Evolutionary conservation across 2,113 vertebrate species (phyloP).

Genomic region (Turnix velox): DNA sequence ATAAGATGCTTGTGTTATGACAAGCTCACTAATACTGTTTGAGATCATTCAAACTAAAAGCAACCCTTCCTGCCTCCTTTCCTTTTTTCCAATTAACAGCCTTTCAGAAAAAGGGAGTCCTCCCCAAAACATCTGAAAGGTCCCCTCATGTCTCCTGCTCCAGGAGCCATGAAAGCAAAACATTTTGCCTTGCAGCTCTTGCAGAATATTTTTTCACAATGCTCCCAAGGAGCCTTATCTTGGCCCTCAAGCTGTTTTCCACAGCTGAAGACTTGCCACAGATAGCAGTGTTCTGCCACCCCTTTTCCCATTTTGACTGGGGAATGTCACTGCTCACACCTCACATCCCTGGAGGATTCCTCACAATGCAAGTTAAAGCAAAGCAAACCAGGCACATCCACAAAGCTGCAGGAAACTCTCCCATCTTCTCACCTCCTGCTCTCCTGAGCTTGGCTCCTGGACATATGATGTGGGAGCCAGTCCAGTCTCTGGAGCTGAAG

Average conservation of each 20-base stretch:
- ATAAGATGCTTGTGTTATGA: rapidly evolving
- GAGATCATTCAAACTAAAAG: background rate
- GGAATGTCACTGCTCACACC: background rate
- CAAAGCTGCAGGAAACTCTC: background rate
- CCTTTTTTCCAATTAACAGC: background rate
- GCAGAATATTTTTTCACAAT: background rate
- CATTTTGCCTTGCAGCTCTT: background rate
- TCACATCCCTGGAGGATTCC: background rate
- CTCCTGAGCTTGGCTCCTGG: background rate
- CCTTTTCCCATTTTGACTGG: background rate
- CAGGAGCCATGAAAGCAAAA: background rate
- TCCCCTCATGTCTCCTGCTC: background rate
- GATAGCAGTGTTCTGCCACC: background rate
- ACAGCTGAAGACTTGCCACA: background rate
- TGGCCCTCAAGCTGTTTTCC: background rate
- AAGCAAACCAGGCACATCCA: background rate
- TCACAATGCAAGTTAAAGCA: background rate
- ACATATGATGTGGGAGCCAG: rapidly evolving
- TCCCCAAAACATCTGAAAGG: background rate
- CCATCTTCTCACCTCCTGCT: background rate
- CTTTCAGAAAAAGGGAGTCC: background rate
- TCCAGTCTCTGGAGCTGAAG: background rate
- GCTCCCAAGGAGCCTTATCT: background rate
- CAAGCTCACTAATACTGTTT: background rate
- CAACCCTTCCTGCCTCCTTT: background rate